Evolutionary conservation across 2,113 vertebrate species (phyloP).

Genomic region (Dunckerocampus dactyliophorus): DNA sequence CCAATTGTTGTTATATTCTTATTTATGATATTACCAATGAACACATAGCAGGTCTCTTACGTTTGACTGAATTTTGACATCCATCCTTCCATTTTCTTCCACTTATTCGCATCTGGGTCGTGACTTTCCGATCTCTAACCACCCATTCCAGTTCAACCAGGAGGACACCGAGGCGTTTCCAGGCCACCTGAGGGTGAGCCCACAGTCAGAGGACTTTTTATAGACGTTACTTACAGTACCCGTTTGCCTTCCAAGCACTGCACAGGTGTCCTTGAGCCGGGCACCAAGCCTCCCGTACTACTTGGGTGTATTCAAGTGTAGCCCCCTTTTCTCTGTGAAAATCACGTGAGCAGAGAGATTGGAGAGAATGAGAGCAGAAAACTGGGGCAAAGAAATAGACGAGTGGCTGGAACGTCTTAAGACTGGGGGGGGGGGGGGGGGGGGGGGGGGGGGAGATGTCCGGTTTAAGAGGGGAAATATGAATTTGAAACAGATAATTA

Average conservation of each 20-base stretch:
- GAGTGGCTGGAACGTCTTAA: not conserved
- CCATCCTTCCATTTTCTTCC: too few relatives aligned
- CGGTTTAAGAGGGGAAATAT: constrained; percentile 7
- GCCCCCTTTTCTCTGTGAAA: not conserved
- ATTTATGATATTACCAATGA: too few relatives aligned
- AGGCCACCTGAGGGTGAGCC: too few relatives aligned
- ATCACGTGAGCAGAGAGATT: constrained; percentile 9
- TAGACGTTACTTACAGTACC: too few relatives aligned
- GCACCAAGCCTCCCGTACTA: not conserved
- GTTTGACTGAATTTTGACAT: too few relatives aligned
- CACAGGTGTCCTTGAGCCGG: not conserved
- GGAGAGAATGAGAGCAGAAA: constrained; percentile 3
- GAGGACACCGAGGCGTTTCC: too few relatives aligned
- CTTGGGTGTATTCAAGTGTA: not conserved
- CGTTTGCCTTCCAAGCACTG: too few relatives aligned
- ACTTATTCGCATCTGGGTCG: too few relatives aligned
- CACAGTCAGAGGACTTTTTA: not conserved
- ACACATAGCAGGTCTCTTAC: too few relatives aligned
- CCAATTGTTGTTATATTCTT: too few relatives aligned
- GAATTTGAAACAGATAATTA: constrained; percentile 42
- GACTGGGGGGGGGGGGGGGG: not conserved
- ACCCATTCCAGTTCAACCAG: too few relatives aligned
- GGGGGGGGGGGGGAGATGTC: not conserved
- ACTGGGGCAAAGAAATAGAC: constrained; percentile 15
- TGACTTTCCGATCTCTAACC: too few relatives aligned